A percentile compares a stretch with the other conserved stretches of the same genome.
These are phyloP conservation scores for Tadarida brasiliensis DNA, from an alignment of 2,797 vertebrate genomes.

Conservation along the genomic window DNA sequence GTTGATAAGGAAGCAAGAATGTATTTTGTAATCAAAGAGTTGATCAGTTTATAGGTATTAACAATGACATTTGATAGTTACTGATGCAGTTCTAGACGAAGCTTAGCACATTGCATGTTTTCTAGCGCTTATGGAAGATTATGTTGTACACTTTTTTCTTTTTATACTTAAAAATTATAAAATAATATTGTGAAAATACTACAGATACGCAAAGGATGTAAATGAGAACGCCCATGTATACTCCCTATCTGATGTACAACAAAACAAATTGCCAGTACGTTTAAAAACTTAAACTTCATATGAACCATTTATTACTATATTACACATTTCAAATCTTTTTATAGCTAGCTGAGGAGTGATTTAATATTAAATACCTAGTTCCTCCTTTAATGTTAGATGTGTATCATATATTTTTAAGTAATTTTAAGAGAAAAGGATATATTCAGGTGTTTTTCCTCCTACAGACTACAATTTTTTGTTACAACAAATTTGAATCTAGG, in stretches of 20 bases:
- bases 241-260: not conserved
- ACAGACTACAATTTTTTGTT: not conserved
- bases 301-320: not conserved
- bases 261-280: not conserved
- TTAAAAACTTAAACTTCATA: not conserved
- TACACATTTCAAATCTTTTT: not conserved
- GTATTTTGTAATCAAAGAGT: not conserved
- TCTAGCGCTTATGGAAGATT: not conserved
- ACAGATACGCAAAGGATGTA: not conserved
- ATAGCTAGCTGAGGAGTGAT: not conserved
- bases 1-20: not conserved
- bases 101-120: not conserved
- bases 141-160: not conserved
- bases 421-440: not conserved
- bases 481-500: not conserved
- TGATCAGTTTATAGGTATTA: slow-evolving; percentile 35
- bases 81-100: not conserved
- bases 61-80: not conserved
- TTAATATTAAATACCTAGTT: not conserved
- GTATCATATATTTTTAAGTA: not conserved
- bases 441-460: not conserved
- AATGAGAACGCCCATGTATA: not conserved
- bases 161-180: not conserved
- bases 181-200: not conserved
- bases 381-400: not conserved